Evolutionary conservation across 53 echinoderm and acorn worm genomes (phyloP).

Genomic region (Astropecten irregularis): DNA sequence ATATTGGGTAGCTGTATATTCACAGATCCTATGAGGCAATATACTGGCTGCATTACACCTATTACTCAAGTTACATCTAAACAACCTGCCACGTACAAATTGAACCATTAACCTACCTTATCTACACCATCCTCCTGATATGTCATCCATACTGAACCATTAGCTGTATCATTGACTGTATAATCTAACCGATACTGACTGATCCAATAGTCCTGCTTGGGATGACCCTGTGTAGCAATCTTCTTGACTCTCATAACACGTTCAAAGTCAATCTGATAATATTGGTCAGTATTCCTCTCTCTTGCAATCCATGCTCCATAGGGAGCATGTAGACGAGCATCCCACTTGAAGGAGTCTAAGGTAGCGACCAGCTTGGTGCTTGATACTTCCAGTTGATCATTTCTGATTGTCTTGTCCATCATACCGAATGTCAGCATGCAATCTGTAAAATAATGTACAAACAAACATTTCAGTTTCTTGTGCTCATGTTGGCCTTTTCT

Average conservation of each 20-base stretch:
- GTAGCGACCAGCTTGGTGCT: constrained; percentile 74
- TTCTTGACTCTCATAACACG: constrained; percentile 84
- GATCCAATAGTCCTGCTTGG: constrained; percentile 74
- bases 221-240: constrained; percentile 87
- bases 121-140: constrained; percentile 78
- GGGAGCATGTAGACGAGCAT: constrained; percentile 77
- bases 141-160: constrained; percentile 65
- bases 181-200: constrained; percentile 69
- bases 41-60: no score
- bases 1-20: no score
- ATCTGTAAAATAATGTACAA: constrained; percentile 55
- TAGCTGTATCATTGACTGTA: constrained; percentile 69
- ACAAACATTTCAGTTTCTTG: background rate
- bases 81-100: background rate
- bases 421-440: constrained; percentile 88
- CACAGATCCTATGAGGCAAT: no score
- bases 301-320: constrained; percentile 86
- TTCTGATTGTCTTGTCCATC: constrained; percentile 75
- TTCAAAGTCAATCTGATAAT: constrained; percentile 83
- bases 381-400: constrained; percentile 73
- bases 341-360: constrained; percentile 88
- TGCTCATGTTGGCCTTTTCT: no score
- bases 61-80: no score
- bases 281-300: constrained; percentile 69
- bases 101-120: constrained; percentile 43